Evolutionary conservation across 2,888 invertebrate species (phyloP), one percentile per base, ranked within the genome.

Genomic region (Acanthosepion lycidas): DNA sequence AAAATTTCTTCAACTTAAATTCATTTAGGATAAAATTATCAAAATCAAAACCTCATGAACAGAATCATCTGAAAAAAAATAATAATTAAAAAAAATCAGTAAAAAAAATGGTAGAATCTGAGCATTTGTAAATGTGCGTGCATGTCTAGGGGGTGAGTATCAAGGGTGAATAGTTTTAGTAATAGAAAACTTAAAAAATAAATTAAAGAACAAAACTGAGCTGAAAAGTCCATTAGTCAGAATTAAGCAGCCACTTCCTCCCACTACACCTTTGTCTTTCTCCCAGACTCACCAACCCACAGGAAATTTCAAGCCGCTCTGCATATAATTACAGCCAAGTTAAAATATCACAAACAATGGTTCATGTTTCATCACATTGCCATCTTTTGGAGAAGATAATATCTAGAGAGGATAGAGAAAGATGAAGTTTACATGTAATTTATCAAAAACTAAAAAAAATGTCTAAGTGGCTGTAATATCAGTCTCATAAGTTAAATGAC

Each of bases 301-400:
- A 78, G 78, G 78, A 78, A 78, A 78, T 78, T 78, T 78, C n/a
- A 78, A n/a, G n/a, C 78, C 15, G 78, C 78, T 78, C 78, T 78
- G 15, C 78, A 78, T 78, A n/a, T 78, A 78, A 78, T 78, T 78
- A 78, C n/a, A 78, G 33, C 78, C 9, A 78, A 78, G n/a, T 78
- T n/a, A 33, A 78, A 78, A 78, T n/a, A 78, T 78, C 78, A 78
- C 78, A 78, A 78, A 78, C 78, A 78, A 78, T n/a, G n/a, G 78
- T n/a, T 78, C 78, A 78, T 33, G 33, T 78, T 78, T n/a, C 78
- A 78, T 33, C n/a, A 78, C n/a, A 78, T n/a, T 78, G 78, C 12
- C 78, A n/a, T n/a, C 78, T 78, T 78, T 15, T 15, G 78, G 18
- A 1, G 12, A 15, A n/a, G 78, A n/a, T 33, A n/a, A 33, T 78